phyloP scores from a whole-genome alignment of 2,113 vertebrate species.

The Anser brachyrhynchus region DNA sequence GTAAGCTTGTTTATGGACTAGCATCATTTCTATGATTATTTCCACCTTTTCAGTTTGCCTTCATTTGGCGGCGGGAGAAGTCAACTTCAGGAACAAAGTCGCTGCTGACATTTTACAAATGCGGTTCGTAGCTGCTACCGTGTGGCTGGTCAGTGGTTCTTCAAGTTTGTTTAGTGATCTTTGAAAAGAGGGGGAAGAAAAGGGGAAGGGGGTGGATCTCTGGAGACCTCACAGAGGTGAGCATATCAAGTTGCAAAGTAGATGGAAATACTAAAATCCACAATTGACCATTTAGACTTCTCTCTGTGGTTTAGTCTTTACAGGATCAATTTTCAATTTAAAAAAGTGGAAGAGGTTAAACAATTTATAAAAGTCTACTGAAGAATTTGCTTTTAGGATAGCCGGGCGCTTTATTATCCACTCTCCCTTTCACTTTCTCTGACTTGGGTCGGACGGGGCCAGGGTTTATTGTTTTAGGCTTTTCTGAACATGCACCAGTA shows the following conservation, averaged over 20 bases:
- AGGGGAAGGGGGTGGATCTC: slow-evolving; percentile 74
- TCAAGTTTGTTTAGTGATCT: slow-evolving; percentile 78
- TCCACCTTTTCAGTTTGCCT: slow-evolving; percentile 89
- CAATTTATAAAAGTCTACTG: slow-evolving; percentile 77
- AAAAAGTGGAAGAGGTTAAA: slow-evolving; percentile 80
- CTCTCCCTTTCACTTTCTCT: slow-evolving; percentile 83
- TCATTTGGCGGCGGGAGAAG: slow-evolving; percentile 83
- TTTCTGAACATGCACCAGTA: slow-evolving; percentile 97
- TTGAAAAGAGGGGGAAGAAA: slow-evolving; percentile 43
- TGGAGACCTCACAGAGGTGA: slow-evolving; percentile 84
- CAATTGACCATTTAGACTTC: slow-evolving; percentile 82
- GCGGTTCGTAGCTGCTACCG: slow-evolving; percentile 74
- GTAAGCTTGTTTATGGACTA: slow-evolving; percentile 92
- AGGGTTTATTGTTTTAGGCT: slow-evolving; percentile 99
- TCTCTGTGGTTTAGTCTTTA: slow-evolving; percentile 73
- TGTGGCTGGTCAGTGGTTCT: slow-evolving; percentile 75
- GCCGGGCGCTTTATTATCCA: slow-evolving; percentile 70
- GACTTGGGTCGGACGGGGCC: slow-evolving; percentile 86
- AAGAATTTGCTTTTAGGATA: slow-evolving; percentile 74
- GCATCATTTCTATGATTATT: slow-evolving; percentile 96
- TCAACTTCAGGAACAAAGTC: slow-evolving; percentile 75
- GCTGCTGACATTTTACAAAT: slow-evolving; percentile 81
- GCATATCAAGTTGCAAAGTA: slow-evolving; percentile 86
- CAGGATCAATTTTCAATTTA: slow-evolving; percentile 80
- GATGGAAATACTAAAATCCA: slow-evolving; percentile 87